A percentile compares a stretch with the other conserved stretches of the same genome.
Evolutionary conservation across 1,140 invertebrate genomes (phyloP).

Genomic region (Eumaeus atala): DNA sequence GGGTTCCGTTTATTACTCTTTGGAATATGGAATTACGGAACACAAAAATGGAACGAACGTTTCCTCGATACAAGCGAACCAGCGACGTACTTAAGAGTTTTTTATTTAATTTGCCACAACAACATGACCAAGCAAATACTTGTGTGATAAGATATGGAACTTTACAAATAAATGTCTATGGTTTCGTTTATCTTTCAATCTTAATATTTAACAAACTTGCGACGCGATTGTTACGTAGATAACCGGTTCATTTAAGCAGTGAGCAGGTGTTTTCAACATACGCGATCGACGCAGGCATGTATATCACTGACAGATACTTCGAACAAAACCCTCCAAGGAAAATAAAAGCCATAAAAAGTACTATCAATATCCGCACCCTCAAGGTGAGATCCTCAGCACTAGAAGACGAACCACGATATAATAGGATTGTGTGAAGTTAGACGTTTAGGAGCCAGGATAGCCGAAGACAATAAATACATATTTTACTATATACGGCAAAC

Average conservation of each 20-base stretch:
- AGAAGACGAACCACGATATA: constrained; percentile 33
- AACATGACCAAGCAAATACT: background rate
- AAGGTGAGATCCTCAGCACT: constrained; percentile 32
- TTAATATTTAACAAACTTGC: no score
- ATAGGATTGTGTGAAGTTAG: constrained; percentile 33
- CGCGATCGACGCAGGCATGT: no score
- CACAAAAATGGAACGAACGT: no score
- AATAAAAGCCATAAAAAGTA: background rate
- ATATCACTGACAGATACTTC: no score
- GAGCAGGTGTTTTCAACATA: no score
- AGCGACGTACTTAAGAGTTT: no score
- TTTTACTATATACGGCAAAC: constrained; percentile 34
- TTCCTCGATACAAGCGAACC: no score
- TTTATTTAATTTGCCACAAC: background rate
- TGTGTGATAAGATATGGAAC: constrained; percentile 11
- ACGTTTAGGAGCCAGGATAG: constrained; percentile 29
- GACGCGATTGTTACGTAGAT: no score
- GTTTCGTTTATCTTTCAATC: constrained; percentile 5
- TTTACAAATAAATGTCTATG: background rate
- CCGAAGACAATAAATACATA: constrained; percentile 32
- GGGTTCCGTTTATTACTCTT: no score
- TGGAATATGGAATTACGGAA: no score
- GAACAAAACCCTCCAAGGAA: constrained; percentile 22
- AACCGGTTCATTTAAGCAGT: no score
- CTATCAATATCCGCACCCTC: constrained; percentile 28